Percentiles rank a stretch among this genome's conserved stretches.
phyloP scores from a whole-genome alignment of 2,797 vertebrate genomes.

The Benthosema pterotum region DNA sequence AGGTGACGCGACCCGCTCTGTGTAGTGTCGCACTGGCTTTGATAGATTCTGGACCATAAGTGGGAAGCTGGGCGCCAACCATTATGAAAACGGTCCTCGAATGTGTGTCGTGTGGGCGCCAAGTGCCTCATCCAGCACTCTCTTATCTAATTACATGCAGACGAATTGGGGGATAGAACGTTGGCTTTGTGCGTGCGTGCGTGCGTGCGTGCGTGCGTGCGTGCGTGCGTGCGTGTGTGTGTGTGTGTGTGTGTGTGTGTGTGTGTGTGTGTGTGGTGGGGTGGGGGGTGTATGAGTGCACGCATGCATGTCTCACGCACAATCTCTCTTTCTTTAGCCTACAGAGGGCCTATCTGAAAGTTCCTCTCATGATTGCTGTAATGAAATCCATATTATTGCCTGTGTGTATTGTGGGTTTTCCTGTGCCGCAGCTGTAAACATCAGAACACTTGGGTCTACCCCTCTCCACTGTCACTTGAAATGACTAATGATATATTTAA shows the following conservation, averaged over 20 bases:
- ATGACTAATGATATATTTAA: too few relatives aligned
- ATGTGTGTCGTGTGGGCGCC: conserved; percentile 70
- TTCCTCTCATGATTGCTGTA: conserved; percentile 39
- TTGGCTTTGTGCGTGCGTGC: conserved; percentile 13
- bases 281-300: too few relatives aligned
- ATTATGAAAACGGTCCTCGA: conserved; percentile 63
- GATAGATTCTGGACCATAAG: conserved; percentile 63
- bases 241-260: background rate
- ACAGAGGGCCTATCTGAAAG: background rate
- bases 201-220: conserved; percentile 14
- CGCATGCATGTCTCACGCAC: conserved; percentile 1
- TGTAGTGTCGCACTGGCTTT: conserved; percentile 30
- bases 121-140: conserved; percentile 58
- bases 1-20: conserved; percentile 41
- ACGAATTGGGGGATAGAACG: conserved; percentile 38
- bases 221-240: conserved; percentile 16
- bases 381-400: conserved; percentile 57
- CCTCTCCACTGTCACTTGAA: conserved; percentile 22
- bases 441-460: background rate
- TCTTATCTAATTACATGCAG: conserved; percentile 66
- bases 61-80: conserved; percentile 42
- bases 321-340: too few relatives aligned
- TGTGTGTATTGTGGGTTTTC: conserved; percentile 50
- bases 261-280: background rate
- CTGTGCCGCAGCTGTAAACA: background rate